Evolutionary conservation across 2,797 vertebrate species (phyloP).

Genomic region (Pteropus rufus): DNA sequence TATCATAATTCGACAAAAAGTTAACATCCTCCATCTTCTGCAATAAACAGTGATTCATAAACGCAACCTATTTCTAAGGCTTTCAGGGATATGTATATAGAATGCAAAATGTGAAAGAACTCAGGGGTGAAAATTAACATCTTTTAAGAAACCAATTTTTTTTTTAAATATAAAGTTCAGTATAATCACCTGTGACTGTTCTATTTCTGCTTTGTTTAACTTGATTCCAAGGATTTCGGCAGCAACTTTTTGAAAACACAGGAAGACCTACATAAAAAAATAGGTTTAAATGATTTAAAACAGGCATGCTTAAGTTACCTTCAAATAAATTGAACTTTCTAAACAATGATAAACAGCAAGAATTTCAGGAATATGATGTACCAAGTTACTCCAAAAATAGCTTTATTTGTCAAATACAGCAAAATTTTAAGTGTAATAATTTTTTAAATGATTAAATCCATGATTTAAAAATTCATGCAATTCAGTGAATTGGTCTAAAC

Average conservation of each 20-base stretch:
- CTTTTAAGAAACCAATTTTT: conserved; percentile 36
- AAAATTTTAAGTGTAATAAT: conserved; percentile 73
- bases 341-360: conserved; percentile 78
- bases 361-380: conserved; percentile 76
- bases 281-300: conserved; percentile 81
- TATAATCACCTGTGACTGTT: conserved; percentile 97
- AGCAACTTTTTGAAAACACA: conserved; percentile 98
- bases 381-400: conserved; percentile 77
- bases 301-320: conserved; percentile 78
- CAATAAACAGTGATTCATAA: neutral
- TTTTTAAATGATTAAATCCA: conserved; percentile 70
- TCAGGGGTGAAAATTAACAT: neutral
- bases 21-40: neutral
- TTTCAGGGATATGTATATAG: neutral
- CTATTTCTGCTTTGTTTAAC: conserved; percentile 98
- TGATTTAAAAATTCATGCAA: conserved; percentile 61
- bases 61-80: neutral
- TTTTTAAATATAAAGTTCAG: conserved; percentile 59
- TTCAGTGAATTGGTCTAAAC: conserved; percentile 65
- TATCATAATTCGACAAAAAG: neutral
- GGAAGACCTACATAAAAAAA: conserved; percentile 90
- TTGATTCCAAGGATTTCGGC: conserved; percentile 98
- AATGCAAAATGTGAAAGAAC: neutral
- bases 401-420: conserved; percentile 70
- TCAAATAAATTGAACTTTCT: conserved; percentile 78